Evolutionary conservation across 2,888 invertebrate genomes (phyloP), one percentile per base, ranked within the genome.

Genomic region (Craniophora ligustri): DNA sequence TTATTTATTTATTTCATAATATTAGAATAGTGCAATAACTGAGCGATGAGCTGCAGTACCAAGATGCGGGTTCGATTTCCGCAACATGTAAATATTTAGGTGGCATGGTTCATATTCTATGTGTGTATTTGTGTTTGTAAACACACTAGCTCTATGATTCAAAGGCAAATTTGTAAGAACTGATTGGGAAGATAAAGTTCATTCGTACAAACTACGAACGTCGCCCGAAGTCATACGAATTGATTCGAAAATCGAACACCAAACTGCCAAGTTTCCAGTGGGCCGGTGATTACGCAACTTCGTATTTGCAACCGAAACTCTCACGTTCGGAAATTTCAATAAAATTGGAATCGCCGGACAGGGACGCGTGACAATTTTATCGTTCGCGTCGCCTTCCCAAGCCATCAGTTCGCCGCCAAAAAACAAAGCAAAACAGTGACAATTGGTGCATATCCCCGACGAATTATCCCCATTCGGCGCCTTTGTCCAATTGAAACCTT

Each of bases 381-480:
- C 78, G 81, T 81, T 72, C 49, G 45, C 70, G 60, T 60, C 79
- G 75, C 76, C 72, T 57, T 71, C 72, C 40, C 50, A 50, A 64
- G 72, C 69, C 76, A 87, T 89, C 91, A 85, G 71, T 62, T 69
- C 67, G 74, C 78, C 80, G 79, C 79, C 79, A 79, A 82, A 88
- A 89, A 92, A 89, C 72, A 75, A 81, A 88, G 74, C 86, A 92
- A 90, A 89, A 91, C 86, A 79, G 92, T 91, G 92, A 88, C 92
- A 91, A 92, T 92, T 92, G 92, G 92, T 92, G 92, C 93, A 92
- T 92, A 92, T 91, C 86, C 87, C 80, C 87, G 84, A 89, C 90
- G 92, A 92, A 92, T 92, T 92, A 92, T 91, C 89, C 87, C 76
- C 78, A 80, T 88, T 91, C 93, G 92, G 92, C 89, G 92, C 90